These are phyloP conservation scores for Pyrgus malvae DNA, from an alignment of 2,888 invertebrate species.

Conservation along the genomic window DNA sequence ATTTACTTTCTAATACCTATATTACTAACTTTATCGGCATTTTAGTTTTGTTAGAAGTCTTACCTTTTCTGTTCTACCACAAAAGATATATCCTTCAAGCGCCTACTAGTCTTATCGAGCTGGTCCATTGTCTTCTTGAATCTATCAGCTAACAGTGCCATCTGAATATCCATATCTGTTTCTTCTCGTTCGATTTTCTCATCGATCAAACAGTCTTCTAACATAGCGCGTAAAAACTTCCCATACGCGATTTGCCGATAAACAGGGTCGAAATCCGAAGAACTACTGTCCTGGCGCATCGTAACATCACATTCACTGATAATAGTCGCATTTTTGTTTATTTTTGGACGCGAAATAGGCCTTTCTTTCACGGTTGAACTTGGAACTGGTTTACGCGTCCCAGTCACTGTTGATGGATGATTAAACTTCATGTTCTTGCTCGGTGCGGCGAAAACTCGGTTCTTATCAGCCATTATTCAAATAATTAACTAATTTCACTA, in stretches of 20 bases:
- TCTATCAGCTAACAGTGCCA: conserved; percentile 66
- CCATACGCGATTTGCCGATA: conserved; percentile 60
- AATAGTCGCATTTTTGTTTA: conserved; percentile 44
- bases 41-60: conserved; percentile 26
- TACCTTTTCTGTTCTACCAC: conserved; percentile 71
- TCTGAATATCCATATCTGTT: conserved; percentile 66
- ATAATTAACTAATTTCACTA: neutral
- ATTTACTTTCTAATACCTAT: too few species aligned
- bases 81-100: conserved; percentile 72
- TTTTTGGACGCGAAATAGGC: conserved; percentile 38
- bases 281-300: conserved; percentile 41
- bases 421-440: conserved; percentile 47
- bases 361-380: conserved; percentile 37
- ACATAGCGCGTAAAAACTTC: conserved; percentile 58
- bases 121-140: conserved; percentile 69
- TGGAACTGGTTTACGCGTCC: conserved; percentile 40
- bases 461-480: conserved; percentile 46
- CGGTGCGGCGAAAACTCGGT: conserved; percentile 47
- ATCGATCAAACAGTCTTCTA: conserved; percentile 64
- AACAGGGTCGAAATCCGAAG: conserved; percentile 52
- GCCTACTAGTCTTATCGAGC: conserved; percentile 67
- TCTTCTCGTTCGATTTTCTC: conserved; percentile 67
- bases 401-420: conserved; percentile 46
- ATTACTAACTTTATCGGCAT: too few species aligned
- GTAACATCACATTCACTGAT: conserved; percentile 46